These are phyloP conservation scores for Muscicapa adusta DNA, from an alignment of 2,113 vertebrate genomes.

Conservation along the genomic window DNA sequence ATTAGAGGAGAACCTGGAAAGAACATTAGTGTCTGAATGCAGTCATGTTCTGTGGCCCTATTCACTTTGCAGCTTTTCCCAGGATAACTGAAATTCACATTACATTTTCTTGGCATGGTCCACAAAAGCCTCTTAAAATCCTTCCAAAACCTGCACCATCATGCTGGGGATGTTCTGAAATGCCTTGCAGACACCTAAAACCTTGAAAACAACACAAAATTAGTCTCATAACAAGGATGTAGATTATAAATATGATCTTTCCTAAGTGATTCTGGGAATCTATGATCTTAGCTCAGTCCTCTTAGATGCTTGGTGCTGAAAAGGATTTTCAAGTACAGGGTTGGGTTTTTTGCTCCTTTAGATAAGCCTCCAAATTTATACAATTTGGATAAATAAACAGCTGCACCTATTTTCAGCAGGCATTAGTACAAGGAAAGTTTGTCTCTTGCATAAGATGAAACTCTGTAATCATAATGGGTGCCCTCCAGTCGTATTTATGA, in stretches of 20 bases:
- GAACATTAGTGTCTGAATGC: neutral
- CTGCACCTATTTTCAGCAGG: neutral
- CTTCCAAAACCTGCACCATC: neutral
- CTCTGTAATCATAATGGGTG: neutral
- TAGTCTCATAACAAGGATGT: neutral
- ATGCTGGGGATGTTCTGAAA: neutral
- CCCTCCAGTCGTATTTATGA: neutral
- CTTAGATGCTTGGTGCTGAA: neutral
- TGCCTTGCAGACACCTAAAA: neutral
- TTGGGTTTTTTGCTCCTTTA: neutral
- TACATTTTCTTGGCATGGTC: fast-evolving
- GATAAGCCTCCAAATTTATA: neutral
- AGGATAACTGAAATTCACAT: neutral
- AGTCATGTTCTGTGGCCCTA: neutral
- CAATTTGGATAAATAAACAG: neutral
- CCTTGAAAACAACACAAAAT: neutral
- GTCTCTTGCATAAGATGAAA: neutral
- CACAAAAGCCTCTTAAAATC: neutral
- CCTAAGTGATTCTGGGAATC: neutral
- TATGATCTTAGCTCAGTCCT: neutral
- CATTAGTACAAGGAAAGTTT: neutral
- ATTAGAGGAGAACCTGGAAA: neutral
- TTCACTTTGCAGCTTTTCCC: neutral
- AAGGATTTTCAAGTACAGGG: neutral
- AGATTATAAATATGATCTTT: neutral